These are phyloP conservation scores for Ctenoplectra terminalis DNA, from an alignment of 1,140 invertebrate genomes.

Conservation along the genomic window DNA sequence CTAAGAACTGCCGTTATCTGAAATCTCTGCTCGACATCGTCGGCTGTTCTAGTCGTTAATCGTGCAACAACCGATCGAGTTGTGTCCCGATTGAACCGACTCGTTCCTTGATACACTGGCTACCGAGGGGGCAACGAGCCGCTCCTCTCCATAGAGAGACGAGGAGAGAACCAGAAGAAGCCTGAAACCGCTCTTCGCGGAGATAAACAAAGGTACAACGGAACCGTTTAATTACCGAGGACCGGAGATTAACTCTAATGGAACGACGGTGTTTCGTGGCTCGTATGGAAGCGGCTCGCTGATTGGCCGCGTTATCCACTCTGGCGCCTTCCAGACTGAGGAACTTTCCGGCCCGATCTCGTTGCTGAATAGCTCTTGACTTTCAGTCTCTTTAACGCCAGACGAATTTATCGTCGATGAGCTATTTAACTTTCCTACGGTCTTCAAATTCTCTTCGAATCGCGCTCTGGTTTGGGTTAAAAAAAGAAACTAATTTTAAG, in stretches of 20 bases:
- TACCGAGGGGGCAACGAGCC: slow-evolving; percentile 54
- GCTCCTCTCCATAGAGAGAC: not conserved
- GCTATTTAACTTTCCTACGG: not conserved
- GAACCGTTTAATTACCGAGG: slow-evolving; percentile 77
- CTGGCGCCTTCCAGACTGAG: slow-evolving; percentile 72
- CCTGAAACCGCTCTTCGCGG: slow-evolving; percentile 37
- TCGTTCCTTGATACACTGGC: slow-evolving; percentile 47
- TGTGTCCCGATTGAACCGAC: slow-evolving; percentile 40
- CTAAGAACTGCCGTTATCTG: slow-evolving; percentile 15
- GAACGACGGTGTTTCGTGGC: slow-evolving; percentile 73
- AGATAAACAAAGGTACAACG: slow-evolving; percentile 74
- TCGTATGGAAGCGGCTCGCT: slow-evolving; percentile 41
- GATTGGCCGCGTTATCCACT: slow-evolving; percentile 66
- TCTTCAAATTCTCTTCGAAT: no score
- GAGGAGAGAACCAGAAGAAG: not conserved
- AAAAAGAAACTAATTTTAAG: no score
- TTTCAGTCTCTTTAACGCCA: not conserved
- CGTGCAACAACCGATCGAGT: slow-evolving; percentile 51
- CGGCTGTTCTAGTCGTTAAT: slow-evolving; percentile 47
- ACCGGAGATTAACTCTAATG: slow-evolving; percentile 76
- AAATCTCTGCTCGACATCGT: slow-evolving; percentile 35
- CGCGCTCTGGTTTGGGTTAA: no score
- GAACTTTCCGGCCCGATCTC: slow-evolving; percentile 56
- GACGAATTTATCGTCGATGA: not conserved
- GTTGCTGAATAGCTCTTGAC: not conserved